phyloP scores from a whole-genome alignment of 2,888 invertebrate genomes.

The Drosophila tanythrix region DNA sequence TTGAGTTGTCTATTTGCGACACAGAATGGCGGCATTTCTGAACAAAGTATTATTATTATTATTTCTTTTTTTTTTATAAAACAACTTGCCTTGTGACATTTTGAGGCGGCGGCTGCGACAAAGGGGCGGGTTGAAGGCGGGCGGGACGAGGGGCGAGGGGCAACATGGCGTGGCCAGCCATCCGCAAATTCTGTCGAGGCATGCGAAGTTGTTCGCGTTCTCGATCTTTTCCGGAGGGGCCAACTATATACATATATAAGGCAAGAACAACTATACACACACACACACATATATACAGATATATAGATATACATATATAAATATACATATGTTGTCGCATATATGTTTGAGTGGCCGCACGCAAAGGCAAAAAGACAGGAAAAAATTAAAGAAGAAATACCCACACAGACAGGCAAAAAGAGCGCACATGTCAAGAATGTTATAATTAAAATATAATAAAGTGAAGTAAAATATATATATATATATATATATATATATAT shows the following conservation, averaged over 20 bases:
- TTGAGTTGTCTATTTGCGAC: constrained; percentile 11
- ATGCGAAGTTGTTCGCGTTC: constrained; percentile 39
- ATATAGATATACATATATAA: constrained; percentile 15
- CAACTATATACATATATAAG: not conserved
- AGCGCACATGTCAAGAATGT: constrained; percentile 31
- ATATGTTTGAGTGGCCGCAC: constrained; percentile 47
- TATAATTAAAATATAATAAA: constrained; percentile 67
- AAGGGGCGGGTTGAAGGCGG: not conserved
- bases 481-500: constrained; percentile 2
- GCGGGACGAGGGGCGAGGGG: not conserved
- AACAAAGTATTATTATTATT: constrained; percentile 2
- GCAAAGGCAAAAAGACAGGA: constrained; percentile 9
- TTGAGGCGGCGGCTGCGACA: not conserved
- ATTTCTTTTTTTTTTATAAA: constrained; percentile 1
- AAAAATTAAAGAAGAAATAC: not conserved
- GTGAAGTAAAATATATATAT: constrained; percentile 27
- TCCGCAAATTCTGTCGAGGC: constrained; percentile 48
- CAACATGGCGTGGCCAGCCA: constrained; percentile 31
- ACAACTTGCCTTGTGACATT: constrained; percentile 32
- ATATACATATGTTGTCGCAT: constrained; percentile 8
- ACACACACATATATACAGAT: constrained; percentile 11
- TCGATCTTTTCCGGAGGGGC: constrained; percentile 17
- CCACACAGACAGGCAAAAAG: constrained; percentile 22
- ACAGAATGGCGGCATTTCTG: constrained; percentile 22
- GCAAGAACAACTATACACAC: constrained; percentile 6